Evolutionary conservation across 2,888 invertebrate species (phyloP), one percentile per base, ranked within the genome.

Genomic region (Lycocerus yunnanus): DNA sequence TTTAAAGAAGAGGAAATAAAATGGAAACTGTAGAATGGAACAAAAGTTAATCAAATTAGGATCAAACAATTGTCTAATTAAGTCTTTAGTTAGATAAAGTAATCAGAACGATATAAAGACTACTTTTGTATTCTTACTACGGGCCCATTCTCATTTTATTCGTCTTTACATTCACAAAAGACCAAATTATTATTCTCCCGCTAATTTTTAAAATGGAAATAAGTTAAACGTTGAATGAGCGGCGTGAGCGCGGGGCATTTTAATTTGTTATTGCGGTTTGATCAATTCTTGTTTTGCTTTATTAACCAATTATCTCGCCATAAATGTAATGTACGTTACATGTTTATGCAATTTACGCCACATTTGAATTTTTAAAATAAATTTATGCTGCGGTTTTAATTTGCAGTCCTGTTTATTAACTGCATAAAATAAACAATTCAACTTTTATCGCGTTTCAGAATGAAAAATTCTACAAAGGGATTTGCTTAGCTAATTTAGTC

Each of bases 11-110:
- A 15, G 43, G 27, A 65, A 72, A 74, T 69, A 72, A 72, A 74
- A 69, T 72, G 63, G 71, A 60, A 73, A 71, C 83, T 81, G 82
- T 81, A 81, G 83, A 82, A 81, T 81, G 80, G 80, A 80, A 81
- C 82, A 82, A 82, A 84, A 84, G 83, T 82, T 85, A 84, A 85
- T 84, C 82, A 83, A 83, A 84, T 85, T 84, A 83, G 82, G 82
- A 84, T 85, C 85, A 85, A 85, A 85, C 85, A 85, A 84, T 84
- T 83, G 84, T 84, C 83, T 84, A 84, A 85, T 85, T 85, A 84
- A 84, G 83, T 83, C 83, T 83, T 83, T 81, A 82, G 79, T 77
- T 77, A 75, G 76, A 72, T 79, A 78, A 78, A 76, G 79, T 79
- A 84, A 83, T 84, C 83, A 82, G 76, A 18, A 58, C 73, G 71